Conservation (phyloP, 2,797 vertebrate species). For the Neopelma chrysocephalum region DNA sequence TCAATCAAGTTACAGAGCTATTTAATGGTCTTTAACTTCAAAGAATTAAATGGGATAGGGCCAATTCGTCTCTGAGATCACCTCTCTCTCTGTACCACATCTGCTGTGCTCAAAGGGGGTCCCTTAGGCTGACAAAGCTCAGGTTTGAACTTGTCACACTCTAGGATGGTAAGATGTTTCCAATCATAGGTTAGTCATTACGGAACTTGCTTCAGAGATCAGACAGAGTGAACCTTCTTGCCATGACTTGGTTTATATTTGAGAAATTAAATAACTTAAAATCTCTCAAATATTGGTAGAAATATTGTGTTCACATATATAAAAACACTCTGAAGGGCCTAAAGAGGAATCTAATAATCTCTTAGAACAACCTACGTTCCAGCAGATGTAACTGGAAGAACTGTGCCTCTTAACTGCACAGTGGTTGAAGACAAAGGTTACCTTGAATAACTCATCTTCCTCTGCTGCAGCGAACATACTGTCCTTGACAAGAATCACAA, state of each 20-base stretch:
- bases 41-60: slow-evolving; percentile 29
- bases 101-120: slow-evolving; percentile 11
- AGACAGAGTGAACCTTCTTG: slow-evolving; percentile 5
- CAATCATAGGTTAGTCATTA: slow-evolving; percentile 22
- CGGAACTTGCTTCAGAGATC: slow-evolving; percentile 8
- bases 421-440: background rate
- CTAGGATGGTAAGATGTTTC: background rate
- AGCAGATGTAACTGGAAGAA: background rate
- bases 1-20: slow-evolving; percentile 40
- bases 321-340: background rate
- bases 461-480: background rate
- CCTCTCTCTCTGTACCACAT: slow-evolving; percentile 13
- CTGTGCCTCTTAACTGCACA: background rate
- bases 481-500: background rate
- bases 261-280: background rate
- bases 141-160: slow-evolving; percentile 16
- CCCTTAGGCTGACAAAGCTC: slow-evolving; percentile 46
- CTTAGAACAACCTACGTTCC: background rate
- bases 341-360: background rate
- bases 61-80: slow-evolving; percentile 4
- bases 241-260: background rate
- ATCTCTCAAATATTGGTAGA: background rate
- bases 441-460: background rate
- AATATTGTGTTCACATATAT: background rate
- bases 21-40: slow-evolving; percentile 52